Percentiles rank a stretch among this genome's conserved stretches.
These are phyloP conservation scores for Maniola jurtina DNA, from an alignment of 1,140 invertebrate genomes.

Conservation along the genomic window DNA sequence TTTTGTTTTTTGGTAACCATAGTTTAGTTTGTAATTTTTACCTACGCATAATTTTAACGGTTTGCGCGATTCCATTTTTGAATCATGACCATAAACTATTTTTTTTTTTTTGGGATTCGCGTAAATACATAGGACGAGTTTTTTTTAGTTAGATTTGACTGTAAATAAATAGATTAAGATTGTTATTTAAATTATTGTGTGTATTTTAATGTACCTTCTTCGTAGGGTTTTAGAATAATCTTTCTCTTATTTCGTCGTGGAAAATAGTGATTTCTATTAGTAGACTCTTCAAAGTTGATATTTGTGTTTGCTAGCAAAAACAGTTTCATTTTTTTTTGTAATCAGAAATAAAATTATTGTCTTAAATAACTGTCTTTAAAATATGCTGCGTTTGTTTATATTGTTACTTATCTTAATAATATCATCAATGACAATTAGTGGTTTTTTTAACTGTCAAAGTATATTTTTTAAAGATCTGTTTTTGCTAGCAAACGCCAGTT, in stretches of 20 bases:
- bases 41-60: conserved; percentile 26
- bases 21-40: conserved; percentile 27
- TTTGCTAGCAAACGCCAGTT: conserved; percentile 33
- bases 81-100: conserved; percentile 11
- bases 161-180: conserved; percentile 65
- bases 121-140: conserved; percentile 10
- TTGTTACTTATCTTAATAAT: no score
- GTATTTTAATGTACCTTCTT: conserved; percentile 52
- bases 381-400: no score
- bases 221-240: conserved; percentile 38
- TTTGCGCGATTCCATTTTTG: conserved; percentile 31
- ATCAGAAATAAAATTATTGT: no score
- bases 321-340: neutral
- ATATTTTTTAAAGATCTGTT: neutral
- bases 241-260: conserved; percentile 42
- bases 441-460: no score
- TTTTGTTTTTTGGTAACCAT: conserved; percentile 24
- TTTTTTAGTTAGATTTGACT: conserved; percentile 44
- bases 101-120: conserved; percentile 19
- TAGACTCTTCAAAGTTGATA: conserved; percentile 25
- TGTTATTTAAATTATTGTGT: conserved; percentile 59
- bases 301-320: conserved; percentile 12
- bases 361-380: no score
- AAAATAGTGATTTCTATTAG: conserved; percentile 36
- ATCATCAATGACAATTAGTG: no score